A percentile compares a stretch with the other conserved stretches of the same genome.
phyloP scores from a whole-genome alignment of 1,140 invertebrate species.

The Neodiprion lecontei region DNA sequence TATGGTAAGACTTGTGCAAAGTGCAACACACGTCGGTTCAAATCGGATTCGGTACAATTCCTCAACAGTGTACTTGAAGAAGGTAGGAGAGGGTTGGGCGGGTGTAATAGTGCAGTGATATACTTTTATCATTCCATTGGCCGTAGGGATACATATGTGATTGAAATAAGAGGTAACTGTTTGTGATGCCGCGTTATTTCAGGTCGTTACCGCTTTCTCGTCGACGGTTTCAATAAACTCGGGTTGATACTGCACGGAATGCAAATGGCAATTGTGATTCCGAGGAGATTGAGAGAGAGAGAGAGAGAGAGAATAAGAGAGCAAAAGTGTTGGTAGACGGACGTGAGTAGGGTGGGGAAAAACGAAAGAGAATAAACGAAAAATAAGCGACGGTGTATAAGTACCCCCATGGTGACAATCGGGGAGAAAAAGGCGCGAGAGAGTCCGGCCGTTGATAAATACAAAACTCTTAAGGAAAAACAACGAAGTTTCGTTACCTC shows the following conservation, averaged over 20 bases:
- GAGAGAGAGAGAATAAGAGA: conserved; percentile 8
- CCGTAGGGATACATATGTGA: neutral
- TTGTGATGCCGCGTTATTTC: neutral
- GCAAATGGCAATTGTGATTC: neutral
- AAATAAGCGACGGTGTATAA: neutral
- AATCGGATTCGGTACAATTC: too few relatives aligned
- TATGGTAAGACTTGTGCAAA: too few relatives aligned
- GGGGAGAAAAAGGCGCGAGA: neutral
- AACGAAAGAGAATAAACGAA: conserved; percentile 1
- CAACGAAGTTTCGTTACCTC: too few relatives aligned
- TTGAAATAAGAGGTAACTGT: neutral
- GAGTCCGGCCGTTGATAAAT: too few relatives aligned
- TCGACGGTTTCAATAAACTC: neutral
- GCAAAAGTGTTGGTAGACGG: neutral
- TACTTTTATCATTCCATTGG: neutral
- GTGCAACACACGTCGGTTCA: too few relatives aligned
- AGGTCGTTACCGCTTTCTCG: neutral
- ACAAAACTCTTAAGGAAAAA: too few relatives aligned
- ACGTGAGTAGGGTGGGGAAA: neutral
- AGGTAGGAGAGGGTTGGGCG: neutral
- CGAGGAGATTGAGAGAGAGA: neutral
- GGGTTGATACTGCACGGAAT: neutral
- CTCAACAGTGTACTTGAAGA: too few relatives aligned
- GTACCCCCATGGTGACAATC: neutral
- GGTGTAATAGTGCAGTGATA: neutral